Base-by-base conservation (phyloP, 2,888 invertebrate species). In the Polydrusus cervinus region DNA sequence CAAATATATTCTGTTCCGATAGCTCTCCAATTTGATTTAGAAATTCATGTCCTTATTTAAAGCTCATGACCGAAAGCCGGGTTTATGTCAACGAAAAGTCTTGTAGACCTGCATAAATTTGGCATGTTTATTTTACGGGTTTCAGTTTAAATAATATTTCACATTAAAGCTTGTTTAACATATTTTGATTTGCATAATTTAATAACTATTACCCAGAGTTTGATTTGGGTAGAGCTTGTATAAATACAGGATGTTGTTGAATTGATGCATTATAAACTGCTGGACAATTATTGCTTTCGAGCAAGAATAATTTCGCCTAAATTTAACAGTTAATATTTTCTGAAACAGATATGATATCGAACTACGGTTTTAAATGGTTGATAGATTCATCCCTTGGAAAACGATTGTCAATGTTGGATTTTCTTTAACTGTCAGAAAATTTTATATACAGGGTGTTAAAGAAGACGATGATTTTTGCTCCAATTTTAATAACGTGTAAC, bases 81-180 rank as follows among this genome's bases (percentile, higher is more conserved):
- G 57, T 38, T 14, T 38, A 20, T 57, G 57, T 30, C 38, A 57
- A 38, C 57, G 38, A 16, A 3, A 13, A 30, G 16, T 34, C 10
- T 57, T 38, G 57, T 25, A 34, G 38, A 57, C 57, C 60, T 57
- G 60, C 61, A 61, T 70, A 61, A 70, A 45, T 49, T 57, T 45
- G 18, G 30, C 20, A 40, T 53, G 49, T 51, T 66, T 53, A 66
- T 66, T 66, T 66, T 34, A 66, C 66, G 51, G 40, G 53, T 66
- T 66, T 66, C 64, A 64, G 45, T 64, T 65, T 49, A 38, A 57
- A 57, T 38, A 57, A 57, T 57, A 34, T 3, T 55, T 30, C 25
- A 57, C 10, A 57, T 57, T 38, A 38, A 14, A 57, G 9, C 16
- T 57, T 34, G 6, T 34, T 34, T 57, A 38, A 38, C 9, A 57